Evolutionary conservation across 2,797 vertebrate species (phyloP).

Genomic region (Aulostomus chinensis): DNA sequence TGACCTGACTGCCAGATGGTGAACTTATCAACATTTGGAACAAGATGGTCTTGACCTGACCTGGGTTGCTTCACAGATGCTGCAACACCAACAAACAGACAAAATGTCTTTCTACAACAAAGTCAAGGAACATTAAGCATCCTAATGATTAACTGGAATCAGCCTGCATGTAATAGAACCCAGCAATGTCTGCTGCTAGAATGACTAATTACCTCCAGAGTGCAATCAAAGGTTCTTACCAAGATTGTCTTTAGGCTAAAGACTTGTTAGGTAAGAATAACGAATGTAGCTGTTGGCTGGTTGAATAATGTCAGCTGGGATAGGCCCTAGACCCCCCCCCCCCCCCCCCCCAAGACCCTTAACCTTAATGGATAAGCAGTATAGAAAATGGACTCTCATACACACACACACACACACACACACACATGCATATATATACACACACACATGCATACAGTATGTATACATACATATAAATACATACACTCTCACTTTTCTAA

Average conservation of each 20-base stretch:
- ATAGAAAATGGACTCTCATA: too few species aligned
- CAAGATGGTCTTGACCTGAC: not conserved
- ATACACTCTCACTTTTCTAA: too few species aligned
- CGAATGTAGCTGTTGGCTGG: not conserved
- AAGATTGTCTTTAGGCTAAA: not conserved
- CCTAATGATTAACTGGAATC: conserved; percentile 55
- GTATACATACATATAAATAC: too few species aligned
- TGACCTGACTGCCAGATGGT: not conserved
- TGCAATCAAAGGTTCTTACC: not conserved
- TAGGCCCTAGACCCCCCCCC: too few species aligned
- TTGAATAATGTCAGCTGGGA: too few species aligned
- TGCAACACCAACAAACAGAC: conserved; percentile 47
- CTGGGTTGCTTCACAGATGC: conserved; percentile 9
- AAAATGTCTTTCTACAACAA: conserved; percentile 17
- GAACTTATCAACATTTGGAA: conserved; percentile 18
- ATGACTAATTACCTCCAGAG: conserved; percentile 5
- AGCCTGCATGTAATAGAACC: not conserved
- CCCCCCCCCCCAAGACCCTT: too few species aligned
- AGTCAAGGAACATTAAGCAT: conserved; percentile 61
- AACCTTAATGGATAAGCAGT: too few species aligned
- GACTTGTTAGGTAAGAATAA: not conserved
- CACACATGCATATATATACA: too few species aligned
- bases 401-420: too few species aligned
- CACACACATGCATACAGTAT: too few species aligned
- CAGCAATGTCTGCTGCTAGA: not conserved